Base-by-base conservation (phyloP, 1,140 invertebrate species). In the Epicauta chinensis region DNA sequence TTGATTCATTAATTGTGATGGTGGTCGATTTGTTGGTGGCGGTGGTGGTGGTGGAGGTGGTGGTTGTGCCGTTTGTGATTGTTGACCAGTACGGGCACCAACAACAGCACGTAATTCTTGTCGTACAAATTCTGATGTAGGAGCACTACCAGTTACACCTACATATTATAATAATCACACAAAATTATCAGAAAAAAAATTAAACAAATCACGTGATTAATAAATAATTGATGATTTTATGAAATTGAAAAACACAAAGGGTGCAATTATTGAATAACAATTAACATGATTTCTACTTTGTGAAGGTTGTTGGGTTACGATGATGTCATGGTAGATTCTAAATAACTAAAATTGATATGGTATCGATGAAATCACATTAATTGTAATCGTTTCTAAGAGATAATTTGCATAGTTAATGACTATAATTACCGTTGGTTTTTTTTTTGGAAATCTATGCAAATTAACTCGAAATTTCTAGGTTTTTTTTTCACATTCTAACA, bases 61-160 rank as follows among this genome's bases (percentile, higher is more conserved):
- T 12, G 51, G 70, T 40, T 71, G 70, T 2, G 58, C 39, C 4
- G 55, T 49, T 49, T 75, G 72, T 3, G 58, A 56, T 36, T 70
- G 71, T 36, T 70, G 71, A 54, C 83, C 82, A 11, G 85, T 87
- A 62, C 91, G 77, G 23, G 85, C 88, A 56, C 86, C 89, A 50
- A 93, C 89, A 51, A 89, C 83, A 13, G 88, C 89, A 62, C 91
- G 78, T 59, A 94, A 75, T 71, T 93, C 91, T 77, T 93, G 89
- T 64, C 89, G 80, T 53, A 93, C 90, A 72, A 86, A 92, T 70
- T 93, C 89, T 6, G 83, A 83, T 31, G 84, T 83, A 37, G 77
- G 62, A 46, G 58, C 66, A 56, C 60, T 56, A 40, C 60, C 64
- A 29, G 61, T 58, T 38, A 66, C 62, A 65, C 66, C 66, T 66